Base-by-base conservation (phyloP, 2,888 invertebrate species). In the Rhabditoides inermis region DNA sequence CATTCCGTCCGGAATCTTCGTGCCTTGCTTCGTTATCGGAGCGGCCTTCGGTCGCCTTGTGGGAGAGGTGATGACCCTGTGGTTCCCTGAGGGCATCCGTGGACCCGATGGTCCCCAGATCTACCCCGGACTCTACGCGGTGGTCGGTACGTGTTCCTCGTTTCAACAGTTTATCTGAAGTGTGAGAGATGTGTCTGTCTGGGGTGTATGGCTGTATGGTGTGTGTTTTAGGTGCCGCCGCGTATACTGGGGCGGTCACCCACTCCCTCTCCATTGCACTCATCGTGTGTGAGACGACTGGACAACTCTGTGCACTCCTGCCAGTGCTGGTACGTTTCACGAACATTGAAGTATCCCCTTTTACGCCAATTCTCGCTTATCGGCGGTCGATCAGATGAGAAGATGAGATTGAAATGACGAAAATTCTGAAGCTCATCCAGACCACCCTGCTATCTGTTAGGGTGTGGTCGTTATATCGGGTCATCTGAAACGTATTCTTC, bases 191-290 rank as follows among this genome's bases (percentile, higher is more conserved):
- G n/a, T n/a, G n/a, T n/a, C n/a, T n/a, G n/a, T n/a, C n/a, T 32
- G 35, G 35, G 35, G 10, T 32, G 10, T 15, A 15, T 32, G 35
- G 35, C 15, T 15, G 35, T 32, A 15, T 12, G 15, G 35, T 32
- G 10, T 32, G 35, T 32, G 20, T 39, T 37, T 7, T 44, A 0
- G 94, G 92, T 0, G 80, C 80, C 10, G 79, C 79, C 0, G 92
- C 94, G 0, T 88, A 94, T 78, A 88, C 91, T 0, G 94, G 92
- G 2, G 88, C 90, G 2, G 92, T 94, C 12, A 95, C 95, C 0
- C 90, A 94, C 79, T 94, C 95, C 0, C 90, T 95, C 36, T 92
- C 92, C 1, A 92, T 94, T 44, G 89, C 91, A 63, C 92, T 95
- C 65, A 95, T 95, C 62, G 88, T 92, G 55, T 91, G 91, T 78